phyloP scores from a whole-genome alignment of 2,797 vertebrate species.

The Sardinella longiceps region DNA sequence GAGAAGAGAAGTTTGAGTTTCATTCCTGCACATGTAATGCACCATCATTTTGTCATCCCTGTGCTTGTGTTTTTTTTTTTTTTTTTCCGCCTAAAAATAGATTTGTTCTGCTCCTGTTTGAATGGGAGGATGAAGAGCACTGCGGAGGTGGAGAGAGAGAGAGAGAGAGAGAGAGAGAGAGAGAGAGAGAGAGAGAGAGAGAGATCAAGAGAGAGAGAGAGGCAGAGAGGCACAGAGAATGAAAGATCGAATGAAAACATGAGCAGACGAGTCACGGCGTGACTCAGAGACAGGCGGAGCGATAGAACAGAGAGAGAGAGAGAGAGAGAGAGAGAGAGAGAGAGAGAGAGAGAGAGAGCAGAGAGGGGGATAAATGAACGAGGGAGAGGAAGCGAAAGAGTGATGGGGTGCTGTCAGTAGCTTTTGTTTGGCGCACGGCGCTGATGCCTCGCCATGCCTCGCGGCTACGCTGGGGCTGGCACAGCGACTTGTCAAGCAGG shows the following conservation, averaged over 20 bases:
- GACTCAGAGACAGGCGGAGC: background rate
- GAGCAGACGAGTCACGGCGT: background rate
- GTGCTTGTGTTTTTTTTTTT: background rate
- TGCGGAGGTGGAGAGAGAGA: background rate
- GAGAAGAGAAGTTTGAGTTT: background rate
- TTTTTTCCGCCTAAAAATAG: background rate
- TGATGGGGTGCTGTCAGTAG: slow-evolving; percentile 2
- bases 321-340: no score
- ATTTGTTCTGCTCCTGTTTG: background rate
- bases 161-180: background rate
- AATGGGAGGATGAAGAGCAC: slow-evolving; percentile 1
- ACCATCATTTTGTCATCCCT: background rate
- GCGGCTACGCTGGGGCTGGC: background rate
- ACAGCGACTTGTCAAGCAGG: background rate
- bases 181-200: background rate
- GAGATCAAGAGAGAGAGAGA: background rate
- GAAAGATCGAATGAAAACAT: background rate
- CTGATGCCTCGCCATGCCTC: background rate
- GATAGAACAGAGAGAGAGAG: background rate
- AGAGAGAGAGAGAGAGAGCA: background rate
- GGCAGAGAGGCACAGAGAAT: no score
- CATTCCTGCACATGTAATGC: background rate
- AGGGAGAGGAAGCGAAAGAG: background rate
- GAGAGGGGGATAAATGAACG: background rate
- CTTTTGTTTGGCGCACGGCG: background rate